Evolutionary conservation across 2,113 vertebrate genomes (phyloP), one percentile per base, ranked within the genome.

Genomic region (Burhinus bistriatus): DNA sequence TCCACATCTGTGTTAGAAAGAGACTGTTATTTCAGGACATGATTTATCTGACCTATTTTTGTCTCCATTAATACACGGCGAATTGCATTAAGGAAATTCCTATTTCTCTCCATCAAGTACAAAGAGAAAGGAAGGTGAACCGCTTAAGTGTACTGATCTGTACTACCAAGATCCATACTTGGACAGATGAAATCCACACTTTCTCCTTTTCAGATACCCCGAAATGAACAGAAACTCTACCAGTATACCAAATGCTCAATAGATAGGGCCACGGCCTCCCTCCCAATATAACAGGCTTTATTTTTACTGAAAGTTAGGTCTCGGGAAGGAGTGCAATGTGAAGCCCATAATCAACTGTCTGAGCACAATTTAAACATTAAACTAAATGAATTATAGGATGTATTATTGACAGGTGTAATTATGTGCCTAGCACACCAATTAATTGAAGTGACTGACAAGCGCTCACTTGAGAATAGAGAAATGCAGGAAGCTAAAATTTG

Each of bases 401-500:
- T 44, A 75, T 94, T 89, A 96, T 95, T 93, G 95, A 83, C 36
- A 20, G 12, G 8, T 84, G 47, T 94, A 93, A 95, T 94, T 73
- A 95, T 93, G 77, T 29, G 54, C 59, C 85, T 93, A 86, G 78
- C 72, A 89, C 71, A 94, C 82, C 70, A 59, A 82, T 93, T 81
- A 77, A 76, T 51, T 91, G 69, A 72, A 77, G 77, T 69, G 91
- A 96, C 58, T 77, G 91, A 96, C 78, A 91, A 70, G 71, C 0
- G 1, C 75, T 66, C 71, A 91, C 87, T 7, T 58, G 71, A 96
- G 59, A 76, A 96, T 32, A 64, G 82, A 79, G 81, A 94, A 95
- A 96, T 42, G 73, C 95, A 97, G 87, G 94, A 97, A 97, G 83
- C 15, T 8, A 86, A 44, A 64, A 57, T 89, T 91, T 90, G 85